Evolutionary conservation across 2,113 vertebrate species (phyloP), one percentile per base, ranked within the genome.

Genomic region (Microtus ochrogaster): DNA sequence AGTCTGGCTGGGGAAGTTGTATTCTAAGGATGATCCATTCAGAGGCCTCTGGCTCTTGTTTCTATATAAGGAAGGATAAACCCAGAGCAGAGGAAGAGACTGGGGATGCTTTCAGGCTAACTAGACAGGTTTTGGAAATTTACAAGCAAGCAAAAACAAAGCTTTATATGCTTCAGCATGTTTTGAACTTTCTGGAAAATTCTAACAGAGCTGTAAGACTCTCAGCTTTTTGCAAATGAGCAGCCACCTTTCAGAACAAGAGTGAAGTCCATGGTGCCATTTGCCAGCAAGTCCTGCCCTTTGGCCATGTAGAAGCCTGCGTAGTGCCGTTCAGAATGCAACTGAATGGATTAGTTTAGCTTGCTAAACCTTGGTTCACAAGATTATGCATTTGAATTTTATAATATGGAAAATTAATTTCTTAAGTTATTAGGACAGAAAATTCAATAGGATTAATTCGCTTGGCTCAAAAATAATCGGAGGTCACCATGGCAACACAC

Each of bases 361-460:
- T 97, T n/a, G 39, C 79, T 95, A 93, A 98, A 94, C 94, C 93
- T 36, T 88, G 74, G 94, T 89, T 92, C 96, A 84, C 65, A 90
- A 82, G 7, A 74, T 81, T 78, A 68, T 87, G 61, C 93, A 84
- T 96, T 94, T 97, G 97, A 96, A 97, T 98, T 96, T 91, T 97
- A 84, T 97, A 98, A 97, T 97, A 98, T 90, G 94, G 79, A 94
- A 97, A 98, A 98, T 98, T 98, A 98, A 98, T 98, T 98, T 97
- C 96, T 98, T 98, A 97, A 96, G 96, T 97, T 97, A 97, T 96
- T 96, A 97, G 97, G 96, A 92, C 36, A 49, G 61, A 97, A 96
- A 97, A 95, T 92, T 74, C 94, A 87, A 95, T 96, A 97, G 94
- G 68, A 63, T 97, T 97, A 82, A 96, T 28, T 96, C 72, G 41